Percentiles rank a stretch among this genome's conserved stretches.
Conservation (phyloP, 2,113 vertebrate species). For the Menura novaehollandiae region DNA sequence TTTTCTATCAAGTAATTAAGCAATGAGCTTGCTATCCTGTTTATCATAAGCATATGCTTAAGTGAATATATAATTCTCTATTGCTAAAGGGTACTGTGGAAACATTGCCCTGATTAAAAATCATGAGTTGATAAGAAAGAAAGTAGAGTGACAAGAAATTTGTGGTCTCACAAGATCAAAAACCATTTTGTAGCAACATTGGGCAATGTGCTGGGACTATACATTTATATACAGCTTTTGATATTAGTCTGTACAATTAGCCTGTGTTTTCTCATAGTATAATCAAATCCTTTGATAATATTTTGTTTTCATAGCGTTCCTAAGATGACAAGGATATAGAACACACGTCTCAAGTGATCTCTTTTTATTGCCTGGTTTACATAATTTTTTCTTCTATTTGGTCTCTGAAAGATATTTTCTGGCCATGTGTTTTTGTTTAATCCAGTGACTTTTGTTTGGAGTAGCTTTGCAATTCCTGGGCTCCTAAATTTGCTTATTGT, state of each 20-base stretch:
- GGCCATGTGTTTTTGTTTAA: not conserved
- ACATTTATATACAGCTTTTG: not conserved
- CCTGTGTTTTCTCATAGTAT: not conserved
- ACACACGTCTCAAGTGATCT: not conserved
- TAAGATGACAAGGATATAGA: not conserved
- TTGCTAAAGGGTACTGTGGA: not conserved
- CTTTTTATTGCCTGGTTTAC: not conserved
- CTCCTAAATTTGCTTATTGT: not conserved
- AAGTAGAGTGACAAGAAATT: not conserved
- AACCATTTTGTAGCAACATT: not conserved
- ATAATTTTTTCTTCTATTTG: not conserved
- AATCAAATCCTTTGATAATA: not conserved
- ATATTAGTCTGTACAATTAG: not conserved
- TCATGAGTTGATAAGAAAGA: not conserved
- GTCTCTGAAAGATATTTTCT: not conserved
- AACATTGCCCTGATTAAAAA: constrained; percentile 18
- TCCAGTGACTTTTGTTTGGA: not conserved
- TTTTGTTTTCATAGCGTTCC: not conserved
- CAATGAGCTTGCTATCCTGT: not conserved
- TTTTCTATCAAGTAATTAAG: constrained; percentile 19
- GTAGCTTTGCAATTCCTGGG: not conserved
- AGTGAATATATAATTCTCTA: not conserved
- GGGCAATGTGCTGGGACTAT: not conserved
- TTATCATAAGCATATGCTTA: not conserved
- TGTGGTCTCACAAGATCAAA: not conserved